Conservation (phyloP, 2,888 invertebrate species). For the Lithophane socia region DNA sequence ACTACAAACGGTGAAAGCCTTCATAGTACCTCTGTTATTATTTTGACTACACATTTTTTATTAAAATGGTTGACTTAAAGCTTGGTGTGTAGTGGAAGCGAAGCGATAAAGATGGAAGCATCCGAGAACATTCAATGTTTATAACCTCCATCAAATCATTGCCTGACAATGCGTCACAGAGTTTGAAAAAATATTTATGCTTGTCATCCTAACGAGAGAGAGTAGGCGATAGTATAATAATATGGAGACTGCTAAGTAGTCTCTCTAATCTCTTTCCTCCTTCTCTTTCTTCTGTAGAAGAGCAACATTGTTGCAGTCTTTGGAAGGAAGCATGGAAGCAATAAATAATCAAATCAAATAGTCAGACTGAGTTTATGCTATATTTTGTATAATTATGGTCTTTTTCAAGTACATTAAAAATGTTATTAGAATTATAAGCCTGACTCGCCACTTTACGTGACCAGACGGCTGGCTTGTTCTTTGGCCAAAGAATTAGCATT, state of each 20-base stretch:
- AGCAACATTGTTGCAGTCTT: too few species aligned
- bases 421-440: too few species aligned
- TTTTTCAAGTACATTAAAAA: too few species aligned
- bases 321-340: too few species aligned
- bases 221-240: too few species aligned
- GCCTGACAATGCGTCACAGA: neutral
- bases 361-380: neutral
- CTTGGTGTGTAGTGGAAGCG: neutral
- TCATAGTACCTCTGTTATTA: constrained; percentile 42
- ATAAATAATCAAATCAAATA: neutral
- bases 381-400: neutral
- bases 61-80: constrained; percentile 11
- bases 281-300: neutral
- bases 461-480: too few species aligned
- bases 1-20: constrained; percentile 46
- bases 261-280: neutral
- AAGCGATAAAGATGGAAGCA: neutral
- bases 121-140: neutral
- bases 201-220: neutral
- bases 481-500: too few species aligned
- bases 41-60: constrained; percentile 44
- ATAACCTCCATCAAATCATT: neutral
- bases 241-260: too few species aligned
- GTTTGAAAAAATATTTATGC: neutral
- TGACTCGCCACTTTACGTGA: too few species aligned